Evolutionary conservation across 92 coral and sea anemone genomes (phyloP).

Genomic region (Phenganax subtilis): DNA sequence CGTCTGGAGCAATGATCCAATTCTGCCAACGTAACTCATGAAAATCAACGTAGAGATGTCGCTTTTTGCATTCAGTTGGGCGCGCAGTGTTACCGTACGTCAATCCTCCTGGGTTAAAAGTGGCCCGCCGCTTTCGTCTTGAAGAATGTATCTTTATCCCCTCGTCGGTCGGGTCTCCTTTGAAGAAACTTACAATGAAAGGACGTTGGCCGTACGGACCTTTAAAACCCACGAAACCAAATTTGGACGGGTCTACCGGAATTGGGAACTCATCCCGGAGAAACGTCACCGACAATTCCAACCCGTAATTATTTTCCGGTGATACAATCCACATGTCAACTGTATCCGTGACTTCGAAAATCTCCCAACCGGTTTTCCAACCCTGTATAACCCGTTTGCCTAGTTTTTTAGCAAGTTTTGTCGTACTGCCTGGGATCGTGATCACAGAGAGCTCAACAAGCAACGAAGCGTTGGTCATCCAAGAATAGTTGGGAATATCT

Average conservation of each 20-base stretch:
- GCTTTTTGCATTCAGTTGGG: conserved; percentile 55
- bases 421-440: conserved; percentile 18
- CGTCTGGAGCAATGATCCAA: conserved; percentile 93
- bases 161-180: conserved; percentile 67
- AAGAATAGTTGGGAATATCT: conserved; percentile 26
- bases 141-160: conserved; percentile 35
- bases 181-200: conserved; percentile 71
- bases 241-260: conserved; percentile 32
- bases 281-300: conserved; percentile 53
- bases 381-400: conserved; percentile 15
- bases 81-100: conserved; percentile 17
- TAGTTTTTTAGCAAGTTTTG: not conserved
- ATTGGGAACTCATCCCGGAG: conserved; percentile 26
- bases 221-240: conserved; percentile 43
- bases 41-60: conserved; percentile 76
- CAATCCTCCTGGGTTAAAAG: conserved; percentile 15
- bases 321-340: conserved; percentile 72
- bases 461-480: conserved; percentile 34
- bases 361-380: conserved; percentile 48
- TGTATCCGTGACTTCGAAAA: conserved; percentile 71
- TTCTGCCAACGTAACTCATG: conserved; percentile 79
- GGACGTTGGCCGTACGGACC: conserved; percentile 64
- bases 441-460: conserved; percentile 1
- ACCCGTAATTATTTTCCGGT: conserved; percentile 67
- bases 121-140: conserved; percentile 61